Conservation (phyloP, 2,888 invertebrate species). For the Spisula solida region DNA sequence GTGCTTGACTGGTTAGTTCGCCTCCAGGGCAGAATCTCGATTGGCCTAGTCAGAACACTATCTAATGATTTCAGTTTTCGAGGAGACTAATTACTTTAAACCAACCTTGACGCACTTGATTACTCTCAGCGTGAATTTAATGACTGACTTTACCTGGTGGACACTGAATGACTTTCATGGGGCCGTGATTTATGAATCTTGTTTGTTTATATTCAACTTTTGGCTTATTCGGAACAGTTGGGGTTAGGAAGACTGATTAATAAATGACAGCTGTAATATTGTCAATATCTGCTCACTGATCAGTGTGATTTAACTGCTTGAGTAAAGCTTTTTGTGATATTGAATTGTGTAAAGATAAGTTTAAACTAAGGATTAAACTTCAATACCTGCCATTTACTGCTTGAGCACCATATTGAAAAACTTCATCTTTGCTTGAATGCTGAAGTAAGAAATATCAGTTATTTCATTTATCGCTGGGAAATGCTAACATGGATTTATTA, state of each 20-base stretch:
- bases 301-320: constrained; percentile 14
- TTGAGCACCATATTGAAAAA: not conserved
- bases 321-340: not conserved
- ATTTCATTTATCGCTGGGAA: not conserved
- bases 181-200: not conserved
- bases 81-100: not conserved
- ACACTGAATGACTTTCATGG: constrained; percentile 4
- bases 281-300: constrained; percentile 12
- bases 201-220: not conserved
- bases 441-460: not conserved
- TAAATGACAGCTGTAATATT: constrained; percentile 19
- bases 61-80: not conserved
- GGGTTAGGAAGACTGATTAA: not conserved
- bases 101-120: not conserved
- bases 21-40: not conserved
- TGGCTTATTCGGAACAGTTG: not conserved
- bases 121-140: constrained; percentile 16
- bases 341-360: constrained; percentile 13
- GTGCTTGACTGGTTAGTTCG: not conserved
- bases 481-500: not conserved
- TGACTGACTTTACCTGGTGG: not conserved
- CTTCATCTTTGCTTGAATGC: not conserved
- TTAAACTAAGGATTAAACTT: not conserved
- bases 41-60: not conserved
- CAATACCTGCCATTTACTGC: not conserved